Conservation (phyloP, 1,140 invertebrate genomes). For the Monochamus saltuarius region DNA sequence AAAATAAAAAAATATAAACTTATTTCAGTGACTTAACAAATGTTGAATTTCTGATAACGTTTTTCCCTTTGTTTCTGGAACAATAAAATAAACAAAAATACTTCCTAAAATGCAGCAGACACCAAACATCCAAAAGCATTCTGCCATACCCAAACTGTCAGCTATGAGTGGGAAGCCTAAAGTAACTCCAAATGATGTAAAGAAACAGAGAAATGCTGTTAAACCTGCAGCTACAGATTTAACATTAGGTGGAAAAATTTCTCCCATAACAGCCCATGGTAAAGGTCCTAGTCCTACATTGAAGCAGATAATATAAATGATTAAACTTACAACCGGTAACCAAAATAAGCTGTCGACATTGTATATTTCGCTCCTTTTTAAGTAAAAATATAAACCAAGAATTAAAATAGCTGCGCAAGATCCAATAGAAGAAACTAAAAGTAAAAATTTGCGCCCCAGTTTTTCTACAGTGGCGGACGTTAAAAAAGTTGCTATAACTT, state of each 20-base stretch:
- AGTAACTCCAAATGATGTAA: background rate
- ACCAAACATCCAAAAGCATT: background rate
- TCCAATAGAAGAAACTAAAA: constrained; percentile 67
- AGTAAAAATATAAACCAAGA: constrained; percentile 43
- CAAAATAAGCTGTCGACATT: constrained; percentile 37
- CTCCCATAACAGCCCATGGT: constrained; percentile 80
- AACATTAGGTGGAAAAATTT: constrained; percentile 76
- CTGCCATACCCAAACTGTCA: background rate
- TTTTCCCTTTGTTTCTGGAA: constrained; percentile 13
- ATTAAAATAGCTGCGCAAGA: constrained; percentile 51
- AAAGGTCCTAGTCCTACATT: constrained; percentile 72
- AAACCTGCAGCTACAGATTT: constrained; percentile 73
- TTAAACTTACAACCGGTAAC: constrained; percentile 40
- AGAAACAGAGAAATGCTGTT: constrained; percentile 54
- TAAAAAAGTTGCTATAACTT: constrained; percentile 70
- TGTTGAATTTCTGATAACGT: constrained; percentile 11
- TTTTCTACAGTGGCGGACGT: constrained; percentile 74
- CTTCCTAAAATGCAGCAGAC: background rate
- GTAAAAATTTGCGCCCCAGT: constrained; percentile 69
- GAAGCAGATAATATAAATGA: constrained; percentile 40
- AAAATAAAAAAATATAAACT: background rate
- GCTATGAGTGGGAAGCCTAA: constrained; percentile 6
- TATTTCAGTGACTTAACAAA: background rate
- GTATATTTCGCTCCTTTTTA: constrained; percentile 32
- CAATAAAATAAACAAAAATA: background rate